phyloP scores from a whole-genome alignment of 2,888 invertebrate genomes.

The Drosophila limbata region DNA sequence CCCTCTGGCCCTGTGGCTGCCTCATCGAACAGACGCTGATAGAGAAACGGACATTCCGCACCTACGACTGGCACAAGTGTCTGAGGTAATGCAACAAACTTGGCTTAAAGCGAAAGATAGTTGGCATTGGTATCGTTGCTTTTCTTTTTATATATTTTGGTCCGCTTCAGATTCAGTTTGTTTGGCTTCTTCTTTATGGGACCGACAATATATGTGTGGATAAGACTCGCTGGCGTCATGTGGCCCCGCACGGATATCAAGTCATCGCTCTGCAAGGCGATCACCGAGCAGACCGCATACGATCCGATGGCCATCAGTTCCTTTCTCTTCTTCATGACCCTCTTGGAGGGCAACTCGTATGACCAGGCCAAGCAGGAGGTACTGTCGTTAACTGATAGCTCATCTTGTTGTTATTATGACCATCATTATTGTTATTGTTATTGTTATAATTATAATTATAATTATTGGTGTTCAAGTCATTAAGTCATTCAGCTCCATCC shows the following conservation, averaged over 20 bases:
- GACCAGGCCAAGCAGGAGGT: constrained; percentile 86
- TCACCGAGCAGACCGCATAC: constrained; percentile 87
- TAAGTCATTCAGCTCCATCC: constrained; percentile 13
- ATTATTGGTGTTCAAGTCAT: constrained; percentile 8
- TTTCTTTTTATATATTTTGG: neutral
- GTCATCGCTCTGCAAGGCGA: constrained; percentile 85
- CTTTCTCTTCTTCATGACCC: constrained; percentile 88
- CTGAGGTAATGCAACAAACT: constrained; percentile 80
- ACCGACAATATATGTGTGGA: constrained; percentile 89
- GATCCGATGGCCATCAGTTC: constrained; percentile 87
- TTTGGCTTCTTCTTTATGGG: constrained; percentile 89
- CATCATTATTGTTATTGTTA: neutral
- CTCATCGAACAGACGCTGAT: constrained; percentile 87
- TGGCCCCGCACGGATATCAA: constrained; percentile 85
- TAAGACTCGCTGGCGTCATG: constrained; percentile 87
- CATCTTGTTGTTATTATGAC: constrained; percentile 1
- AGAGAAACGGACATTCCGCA: constrained; percentile 86
- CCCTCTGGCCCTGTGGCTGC: constrained; percentile 88
- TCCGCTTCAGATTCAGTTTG: constrained; percentile 86
- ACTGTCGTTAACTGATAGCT: constrained; percentile 3
- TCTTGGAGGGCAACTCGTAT: constrained; percentile 86
- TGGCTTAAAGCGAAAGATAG: constrained; percentile 24
- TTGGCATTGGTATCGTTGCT: constrained; percentile 20
- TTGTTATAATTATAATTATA: neutral
- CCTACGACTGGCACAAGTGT: constrained; percentile 87